Evolutionary conservation across 2,888 invertebrate genomes (phyloP), one percentile per base, ranked within the genome.

Genomic region (Leucozona laternaria): DNA sequence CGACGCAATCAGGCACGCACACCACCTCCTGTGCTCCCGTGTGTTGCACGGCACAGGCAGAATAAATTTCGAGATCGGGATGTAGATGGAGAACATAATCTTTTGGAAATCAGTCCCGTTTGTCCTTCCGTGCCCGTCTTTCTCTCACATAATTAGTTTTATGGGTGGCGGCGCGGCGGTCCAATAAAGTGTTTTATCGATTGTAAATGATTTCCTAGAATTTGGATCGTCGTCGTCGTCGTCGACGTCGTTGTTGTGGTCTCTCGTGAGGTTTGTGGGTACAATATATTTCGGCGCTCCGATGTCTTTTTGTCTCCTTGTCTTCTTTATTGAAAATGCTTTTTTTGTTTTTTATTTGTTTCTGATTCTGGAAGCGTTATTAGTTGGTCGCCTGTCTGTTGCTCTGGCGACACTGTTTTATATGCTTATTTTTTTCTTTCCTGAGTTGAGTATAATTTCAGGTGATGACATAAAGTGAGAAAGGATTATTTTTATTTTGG

Each of bases 141-240:
- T 76, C 62, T 78, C 68, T 73, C 79, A 77, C 81, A 79, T 88
- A 88, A 88, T 88, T 88, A 88, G 76, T 87, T 88, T 83, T 85
- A 80, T 81, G 79, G 57, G 31, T 28, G 57, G 31, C 57, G 57
- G 17, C 17, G 17, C 25, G 53, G 15, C 15, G 87, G 78, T 85
- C 75, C 88, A 88, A 88, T 88, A 88, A 88, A 88, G 88, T 86
- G 83, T 83, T 88, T 88, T 88, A 88, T 88, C 88, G 88, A 88
- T 88, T 88, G 84, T 87, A 88, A 88, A 88, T 88, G 88, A 88
- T 88, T 89, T 88, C 89, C 80, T 88, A 88, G 89, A 89, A 89
- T 88, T 87, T 66, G 60, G 87, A 83, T 76, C 75, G 75, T 66
- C 64, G 75, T 45, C 45, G 45, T 28, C 15, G 15, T 31, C 31